Conservation (phyloP, 2,113 vertebrate genomes). For the Tragelaphus imberbis region DNA sequence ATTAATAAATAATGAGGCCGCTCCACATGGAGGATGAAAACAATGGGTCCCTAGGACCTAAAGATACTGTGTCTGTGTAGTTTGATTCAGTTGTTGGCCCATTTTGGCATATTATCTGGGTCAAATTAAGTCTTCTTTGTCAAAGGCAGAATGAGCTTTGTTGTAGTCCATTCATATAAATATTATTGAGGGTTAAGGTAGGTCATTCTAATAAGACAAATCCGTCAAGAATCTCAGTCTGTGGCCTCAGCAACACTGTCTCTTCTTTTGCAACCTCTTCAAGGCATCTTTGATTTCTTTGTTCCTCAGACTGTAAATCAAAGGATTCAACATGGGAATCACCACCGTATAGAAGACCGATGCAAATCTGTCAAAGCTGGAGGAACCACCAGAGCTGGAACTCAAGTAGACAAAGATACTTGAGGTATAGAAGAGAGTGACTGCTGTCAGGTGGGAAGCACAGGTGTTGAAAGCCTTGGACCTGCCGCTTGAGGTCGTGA, state of each 20-base stretch:
- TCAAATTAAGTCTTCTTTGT: background rate
- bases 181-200: background rate
- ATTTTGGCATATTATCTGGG: background rate
- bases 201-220: accelerated
- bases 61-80: too few species aligned
- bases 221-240: background rate
- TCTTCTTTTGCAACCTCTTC: background rate
- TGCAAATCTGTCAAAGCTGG: slow-evolving; percentile 38
- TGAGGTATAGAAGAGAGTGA: slow-evolving; percentile 45
- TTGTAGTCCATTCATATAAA: background rate
- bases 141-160: background rate
- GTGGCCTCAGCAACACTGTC: background rate
- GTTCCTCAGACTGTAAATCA: slow-evolving; percentile 52
- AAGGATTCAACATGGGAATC: slow-evolving; percentile 41
- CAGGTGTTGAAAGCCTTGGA: slow-evolving; percentile 55
- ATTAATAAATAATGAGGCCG: background rate
- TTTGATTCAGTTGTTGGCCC: accelerated
- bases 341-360: slow-evolving; percentile 33
- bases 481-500: background rate
- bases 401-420: slow-evolving; percentile 40
- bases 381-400: slow-evolving; percentile 12
- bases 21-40: background rate
- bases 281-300: slow-evolving; percentile 36
- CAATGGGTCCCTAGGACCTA: too few species aligned
- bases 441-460: slow-evolving; percentile 42